Percentiles rank a stretch among this genome's conserved stretches.
These are phyloP conservation scores for Pelobates fuscus DNA, from an alignment of 2,113 vertebrate species.

Conservation along the genomic window DNA sequence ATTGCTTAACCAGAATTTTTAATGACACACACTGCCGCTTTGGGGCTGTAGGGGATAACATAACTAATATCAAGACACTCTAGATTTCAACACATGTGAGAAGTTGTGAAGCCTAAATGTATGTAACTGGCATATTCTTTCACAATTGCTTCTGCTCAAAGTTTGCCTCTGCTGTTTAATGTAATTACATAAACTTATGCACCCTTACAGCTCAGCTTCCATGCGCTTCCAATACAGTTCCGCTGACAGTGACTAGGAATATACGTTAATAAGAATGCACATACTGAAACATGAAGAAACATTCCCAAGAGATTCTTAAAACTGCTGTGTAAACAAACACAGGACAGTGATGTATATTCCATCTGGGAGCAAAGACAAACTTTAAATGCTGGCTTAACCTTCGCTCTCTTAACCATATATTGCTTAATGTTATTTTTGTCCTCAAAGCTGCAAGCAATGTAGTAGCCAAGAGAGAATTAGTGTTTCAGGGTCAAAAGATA, in stretches of 20 bases:
- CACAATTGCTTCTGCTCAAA: too few species aligned
- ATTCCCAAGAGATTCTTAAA: not conserved
- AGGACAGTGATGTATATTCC: not conserved
- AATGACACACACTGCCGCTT: too few species aligned
- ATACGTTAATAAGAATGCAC: too few species aligned
- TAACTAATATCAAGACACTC: too few species aligned
- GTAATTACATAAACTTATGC: not conserved
- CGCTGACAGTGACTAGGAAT: not conserved
- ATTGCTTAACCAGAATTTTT: too few species aligned
- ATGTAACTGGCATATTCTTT: too few species aligned
- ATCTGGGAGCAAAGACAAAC: not conserved
- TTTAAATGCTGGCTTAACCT: not conserved
- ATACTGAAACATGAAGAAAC: not conserved
- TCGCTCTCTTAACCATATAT: not conserved
- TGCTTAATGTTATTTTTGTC: not conserved
- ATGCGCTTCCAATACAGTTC: not conserved
- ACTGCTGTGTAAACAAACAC: not conserved
- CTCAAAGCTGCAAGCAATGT: not conserved
- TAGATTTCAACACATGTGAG: too few species aligned
- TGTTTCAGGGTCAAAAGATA: not conserved
- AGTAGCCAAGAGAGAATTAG: not conserved
- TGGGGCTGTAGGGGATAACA: too few species aligned
- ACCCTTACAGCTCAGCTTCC: not conserved
- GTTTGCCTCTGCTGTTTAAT: not conserved
- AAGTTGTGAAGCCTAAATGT: too few species aligned